Percentiles rank a stretch among this genome's conserved stretches.
phyloP scores from a whole-genome alignment of 35 echinoderm and acorn worm genomes.

The Stichopus chloronotus region DNA sequence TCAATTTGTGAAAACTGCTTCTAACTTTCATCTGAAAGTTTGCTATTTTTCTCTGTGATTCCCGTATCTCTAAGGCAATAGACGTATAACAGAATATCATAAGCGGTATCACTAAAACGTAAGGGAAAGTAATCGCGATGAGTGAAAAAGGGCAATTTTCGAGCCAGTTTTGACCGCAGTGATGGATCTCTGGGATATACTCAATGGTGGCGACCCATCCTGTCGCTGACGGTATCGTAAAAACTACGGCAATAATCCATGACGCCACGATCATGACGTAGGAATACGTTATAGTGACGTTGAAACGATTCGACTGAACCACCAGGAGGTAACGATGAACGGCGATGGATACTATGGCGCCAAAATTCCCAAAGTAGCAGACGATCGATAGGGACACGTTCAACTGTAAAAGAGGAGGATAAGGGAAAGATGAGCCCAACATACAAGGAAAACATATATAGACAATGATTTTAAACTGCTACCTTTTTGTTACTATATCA shows the following conservation, averaged over 20 bases:
- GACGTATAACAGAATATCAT: constrained; percentile 31
- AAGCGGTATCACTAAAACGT: neutral
- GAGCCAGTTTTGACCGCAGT: constrained; percentile 11
- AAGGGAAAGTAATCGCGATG: neutral
- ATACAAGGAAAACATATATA: too few species aligned
- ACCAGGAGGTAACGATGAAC: constrained; percentile 53
- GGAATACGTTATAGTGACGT: neutral
- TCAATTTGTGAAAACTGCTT: constrained; percentile 5
- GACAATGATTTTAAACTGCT: too few species aligned
- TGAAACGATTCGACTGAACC: constrained; percentile 36
- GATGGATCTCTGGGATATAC: neutral
- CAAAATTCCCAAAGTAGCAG: constrained; percentile 37
- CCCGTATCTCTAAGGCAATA: constrained; percentile 45
- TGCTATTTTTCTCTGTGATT: constrained; percentile 16
- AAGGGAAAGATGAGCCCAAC: neutral
- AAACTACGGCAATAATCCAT: neutral
- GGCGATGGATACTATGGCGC: constrained; percentile 20
- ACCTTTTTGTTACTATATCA: too few species aligned
- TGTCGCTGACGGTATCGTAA: constrained; percentile 20
- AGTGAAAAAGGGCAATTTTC: neutral
- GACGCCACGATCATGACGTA: constrained; percentile 29
- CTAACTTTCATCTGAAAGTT: constrained; percentile 9
- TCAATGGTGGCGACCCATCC: neutral
- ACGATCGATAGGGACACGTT: neutral
- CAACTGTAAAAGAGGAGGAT: neutral